Evolutionary conservation across 2,797 vertebrate species (phyloP).

Genomic region (Acanthurus tractus): DNA sequence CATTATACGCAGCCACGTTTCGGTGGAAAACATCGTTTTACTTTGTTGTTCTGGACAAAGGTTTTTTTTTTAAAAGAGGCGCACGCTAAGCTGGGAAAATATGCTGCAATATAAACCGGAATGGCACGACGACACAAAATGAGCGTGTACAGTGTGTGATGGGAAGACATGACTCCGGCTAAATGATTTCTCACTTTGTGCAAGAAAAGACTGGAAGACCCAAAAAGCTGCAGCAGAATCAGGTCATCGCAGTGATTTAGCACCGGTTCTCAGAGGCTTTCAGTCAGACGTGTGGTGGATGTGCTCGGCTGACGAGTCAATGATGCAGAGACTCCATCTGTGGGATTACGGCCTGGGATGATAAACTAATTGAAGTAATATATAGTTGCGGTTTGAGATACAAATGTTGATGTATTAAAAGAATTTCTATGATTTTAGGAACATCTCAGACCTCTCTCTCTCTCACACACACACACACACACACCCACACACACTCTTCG

Average conservation of each 20-base stretch:
- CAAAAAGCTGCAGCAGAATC: conserved; percentile 40
- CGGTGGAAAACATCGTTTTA: neutral
- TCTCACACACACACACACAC: neutral
- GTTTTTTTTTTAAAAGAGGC: neutral
- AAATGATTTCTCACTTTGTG: conserved; percentile 8
- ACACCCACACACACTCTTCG: neutral
- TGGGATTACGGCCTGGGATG: conserved; percentile 39
- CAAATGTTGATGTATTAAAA: conserved; percentile 2
- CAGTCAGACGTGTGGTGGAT: conserved; percentile 46
- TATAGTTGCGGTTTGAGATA: conserved; percentile 13
- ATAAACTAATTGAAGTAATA: conserved; percentile 47
- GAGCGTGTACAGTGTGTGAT: neutral
- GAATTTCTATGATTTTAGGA: conserved; percentile 32
- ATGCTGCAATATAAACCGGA: neutral
- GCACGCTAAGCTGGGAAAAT: neutral
- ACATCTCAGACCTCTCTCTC: neutral
- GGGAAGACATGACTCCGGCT: neutral
- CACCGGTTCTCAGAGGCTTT: conserved; percentile 40
- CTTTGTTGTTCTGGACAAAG: neutral
- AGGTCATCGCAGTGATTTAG: conserved; percentile 56
- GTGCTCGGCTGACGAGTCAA: conserved; percentile 53
- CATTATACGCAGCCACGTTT: no score
- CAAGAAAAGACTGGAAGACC: conserved; percentile 1
- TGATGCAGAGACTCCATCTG: conserved; percentile 56
- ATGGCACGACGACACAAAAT: neutral